Evolutionary conservation across 2,797 vertebrate genomes (phyloP).

Genomic region (Morus bassanus): DNA sequence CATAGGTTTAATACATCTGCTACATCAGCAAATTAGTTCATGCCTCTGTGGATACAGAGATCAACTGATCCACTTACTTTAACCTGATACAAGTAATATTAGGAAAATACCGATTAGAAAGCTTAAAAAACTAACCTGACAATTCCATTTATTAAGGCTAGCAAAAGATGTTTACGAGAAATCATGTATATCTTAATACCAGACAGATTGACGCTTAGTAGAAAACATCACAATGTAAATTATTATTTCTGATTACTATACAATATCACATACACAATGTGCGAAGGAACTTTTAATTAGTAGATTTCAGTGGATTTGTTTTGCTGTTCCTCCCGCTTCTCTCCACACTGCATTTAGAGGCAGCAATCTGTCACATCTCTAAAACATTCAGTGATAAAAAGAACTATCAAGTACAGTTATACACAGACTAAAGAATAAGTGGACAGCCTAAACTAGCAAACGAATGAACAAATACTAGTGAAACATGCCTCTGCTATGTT

Average conservation of each 20-base stretch:
- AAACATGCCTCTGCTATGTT: neutral
- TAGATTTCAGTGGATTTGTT: neutral
- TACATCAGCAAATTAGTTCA: neutral
- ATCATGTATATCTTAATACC: neutral
- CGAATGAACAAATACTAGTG: neutral
- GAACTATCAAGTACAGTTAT: neutral
- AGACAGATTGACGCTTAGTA: neutral
- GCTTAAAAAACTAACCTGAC: neutral
- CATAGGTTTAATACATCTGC: neutral
- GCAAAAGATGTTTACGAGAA: neutral
- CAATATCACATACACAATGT: rapidly evolving
- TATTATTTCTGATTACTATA: neutral
- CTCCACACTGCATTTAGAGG: neutral
- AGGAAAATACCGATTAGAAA: neutral
- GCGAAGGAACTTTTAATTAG: neutral
- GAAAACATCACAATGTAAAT: neutral
- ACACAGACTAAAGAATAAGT: neutral
- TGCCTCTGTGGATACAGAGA: neutral
- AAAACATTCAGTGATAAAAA: neutral
- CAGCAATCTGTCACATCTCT: neutral
- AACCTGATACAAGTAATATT: neutral
- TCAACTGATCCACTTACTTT: neutral
- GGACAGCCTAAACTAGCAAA: neutral
- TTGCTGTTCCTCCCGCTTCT: neutral
- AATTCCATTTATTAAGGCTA: neutral